Percentiles rank a stretch among this genome's conserved stretches.
Evolutionary conservation across 2,113 vertebrate species (phyloP).

Genomic region (Cheirogaleus medius): DNA sequence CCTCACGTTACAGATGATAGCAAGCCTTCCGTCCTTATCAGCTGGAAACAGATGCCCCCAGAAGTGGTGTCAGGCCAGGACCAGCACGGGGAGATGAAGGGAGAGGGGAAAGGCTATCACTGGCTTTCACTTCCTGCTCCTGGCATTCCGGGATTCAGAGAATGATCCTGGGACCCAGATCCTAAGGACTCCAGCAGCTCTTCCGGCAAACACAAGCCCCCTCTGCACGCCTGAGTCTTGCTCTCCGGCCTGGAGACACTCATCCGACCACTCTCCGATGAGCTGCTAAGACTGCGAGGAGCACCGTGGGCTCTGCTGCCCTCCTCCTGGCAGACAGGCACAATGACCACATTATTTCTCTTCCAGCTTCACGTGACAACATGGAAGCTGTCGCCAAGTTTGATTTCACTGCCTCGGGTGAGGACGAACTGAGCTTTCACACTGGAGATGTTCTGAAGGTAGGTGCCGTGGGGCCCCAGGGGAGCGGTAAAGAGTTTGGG

Average conservation of each 20-base stretch:
- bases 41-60: conserved; percentile 51
- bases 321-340: not conserved
- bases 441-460: conserved; percentile 95
- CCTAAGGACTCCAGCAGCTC: not conserved
- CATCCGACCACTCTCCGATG: not conserved
- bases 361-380: conserved; percentile 69
- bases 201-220: not conserved
- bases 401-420: conserved; percentile 90
- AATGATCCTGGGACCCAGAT: not conserved
- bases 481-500: not conserved
- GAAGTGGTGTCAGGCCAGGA: conserved; percentile 9
- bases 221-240: not conserved
- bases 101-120: not conserved
- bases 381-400: conserved; percentile 96
- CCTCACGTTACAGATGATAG: not conserved
- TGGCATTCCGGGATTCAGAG: not conserved
- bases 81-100: not conserved
- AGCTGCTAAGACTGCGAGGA: not conserved
- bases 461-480: conserved; percentile 31
- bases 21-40: conserved; percentile 46
- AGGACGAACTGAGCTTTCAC: conserved; percentile 95
- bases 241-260: not conserved
- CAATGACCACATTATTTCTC: conserved; percentile 57
- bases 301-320: not conserved
- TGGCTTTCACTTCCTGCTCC: not conserved